Percentiles rank a stretch among this genome's conserved stretches.
Evolutionary conservation across 37 sponge, comb jelly and placozoan species (phyloP).

Genomic region (Aplysina aerophoba): DNA sequence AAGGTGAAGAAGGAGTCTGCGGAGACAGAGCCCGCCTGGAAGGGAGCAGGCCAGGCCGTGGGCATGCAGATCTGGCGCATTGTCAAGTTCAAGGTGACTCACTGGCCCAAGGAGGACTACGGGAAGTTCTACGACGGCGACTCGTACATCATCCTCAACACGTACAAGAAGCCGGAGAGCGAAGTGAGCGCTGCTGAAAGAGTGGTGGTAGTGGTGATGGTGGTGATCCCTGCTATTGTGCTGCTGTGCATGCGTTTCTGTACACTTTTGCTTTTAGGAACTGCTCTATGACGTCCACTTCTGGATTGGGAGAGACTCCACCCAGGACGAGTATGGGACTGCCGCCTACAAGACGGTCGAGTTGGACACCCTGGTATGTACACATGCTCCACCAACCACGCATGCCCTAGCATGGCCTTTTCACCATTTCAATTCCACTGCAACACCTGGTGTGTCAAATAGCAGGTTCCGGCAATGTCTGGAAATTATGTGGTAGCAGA

Average conservation of each 20-base stretch:
- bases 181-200: slow-evolving; percentile 10
- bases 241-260: not conserved
- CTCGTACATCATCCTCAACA: slow-evolving; percentile 98
- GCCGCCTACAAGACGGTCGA: slow-evolving; percentile 99
- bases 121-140: slow-evolving; percentile 98
- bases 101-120: slow-evolving; percentile 90
- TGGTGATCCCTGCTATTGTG: not conserved
- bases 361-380: slow-evolving; percentile 93
- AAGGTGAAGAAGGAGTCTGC: slow-evolving; percentile 94
- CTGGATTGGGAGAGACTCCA: slow-evolving; percentile 96
- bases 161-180: slow-evolving; percentile 80
- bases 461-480: no score
- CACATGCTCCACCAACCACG: no score
- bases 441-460: no score
- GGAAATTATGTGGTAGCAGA: no score
- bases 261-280: slow-evolving; percentile 45
- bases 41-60: slow-evolving; percentile 81
- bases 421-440: no score
- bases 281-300: slow-evolving; percentile 95
- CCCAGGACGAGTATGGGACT: slow-evolving; percentile 98
- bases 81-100: slow-evolving; percentile 92
- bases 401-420: no score
- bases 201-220: not conserved
- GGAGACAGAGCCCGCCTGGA: slow-evolving; percentile 94
- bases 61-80: slow-evolving; percentile 98